Base-by-base conservation (phyloP, 2,888 invertebrate genomes). In the Caenorhabditis virilis region DNA sequence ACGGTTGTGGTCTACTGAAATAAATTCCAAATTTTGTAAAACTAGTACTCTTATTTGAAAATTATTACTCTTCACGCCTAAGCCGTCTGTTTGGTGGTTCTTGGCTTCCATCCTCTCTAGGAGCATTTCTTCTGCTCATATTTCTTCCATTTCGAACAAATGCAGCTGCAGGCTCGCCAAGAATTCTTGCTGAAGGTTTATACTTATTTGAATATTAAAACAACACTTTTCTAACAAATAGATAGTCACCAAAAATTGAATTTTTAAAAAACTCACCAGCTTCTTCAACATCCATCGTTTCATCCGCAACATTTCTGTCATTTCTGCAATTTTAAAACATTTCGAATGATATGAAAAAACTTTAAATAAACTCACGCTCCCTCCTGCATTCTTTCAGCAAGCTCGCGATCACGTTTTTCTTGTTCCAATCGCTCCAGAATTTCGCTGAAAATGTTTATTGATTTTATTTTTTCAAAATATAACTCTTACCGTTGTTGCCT, bases 361-460 rank as follows among this genome's bases (percentile, higher is more conserved):
- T 30, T 30, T 30, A 30, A 30, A 30, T 9, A 9, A 30, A n/a
- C n/a, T 13, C 7, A 39, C 39, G 27, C 11, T 27, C 18, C 26
- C 13, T 33, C 9, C 22, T 52, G 42, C 20, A 52, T 11, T 16
- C 7, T 22, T 9, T 30, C 7, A 6, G 55, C 55, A 15, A 39
- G 16, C 15, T 23, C 39, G 6, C 7, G 47, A 42, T 55, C 55
- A n/a, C n/a, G 25, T 16, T 13, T 22, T 33, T 48, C 41, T 35
- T 55, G 55, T 30, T 55, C 55, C 7, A 47, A 26, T 7, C 46
- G 54, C 0, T 6, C 13, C 6, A 39, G 16, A 25, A 38, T 38
- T 11, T 13, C 22, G n/a, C 54, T 54, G 30, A 36, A 53, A 53
- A 22, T 20, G 30, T 30, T 30, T 30, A 30, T 30, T 30, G n/a